A percentile compares a stretch with the other conserved stretches of the same genome.
Conservation (phyloP, 2,113 vertebrate genomes). For the Pteronura brasiliensis region DNA sequence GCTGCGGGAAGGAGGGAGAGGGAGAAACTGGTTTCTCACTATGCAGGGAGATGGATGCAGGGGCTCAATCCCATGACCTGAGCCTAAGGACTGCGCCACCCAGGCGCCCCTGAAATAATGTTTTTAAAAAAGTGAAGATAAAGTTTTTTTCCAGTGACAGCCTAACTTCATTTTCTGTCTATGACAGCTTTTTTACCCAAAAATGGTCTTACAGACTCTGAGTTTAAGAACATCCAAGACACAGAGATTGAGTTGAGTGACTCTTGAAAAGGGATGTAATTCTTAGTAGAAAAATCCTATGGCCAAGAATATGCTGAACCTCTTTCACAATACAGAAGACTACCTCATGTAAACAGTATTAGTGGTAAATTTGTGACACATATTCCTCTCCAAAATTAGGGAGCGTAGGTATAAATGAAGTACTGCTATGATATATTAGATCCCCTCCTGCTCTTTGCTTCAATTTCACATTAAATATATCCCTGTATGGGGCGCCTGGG, state of each 20-base stretch:
- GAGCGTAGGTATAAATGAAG: not conserved
- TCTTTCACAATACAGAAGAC: not conserved
- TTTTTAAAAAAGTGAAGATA: not conserved
- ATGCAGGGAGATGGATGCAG: too few relatives aligned
- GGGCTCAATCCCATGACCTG: too few relatives aligned
- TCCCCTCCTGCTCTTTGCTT: not conserved
- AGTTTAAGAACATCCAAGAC: not conserved
- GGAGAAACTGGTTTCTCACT: too few relatives aligned
- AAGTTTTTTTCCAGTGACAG: rapidly evolving
- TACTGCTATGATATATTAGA: not conserved
- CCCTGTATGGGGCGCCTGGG: too few relatives aligned
- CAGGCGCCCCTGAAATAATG: too few relatives aligned
- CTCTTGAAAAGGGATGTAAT: not conserved
- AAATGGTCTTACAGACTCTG: not conserved
- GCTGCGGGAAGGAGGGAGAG: too few relatives aligned
- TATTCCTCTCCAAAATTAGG: not conserved
- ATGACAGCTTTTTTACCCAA: not conserved
- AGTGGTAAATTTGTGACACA: not conserved
- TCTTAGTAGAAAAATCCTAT: not conserved
- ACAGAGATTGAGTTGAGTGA: not conserved
- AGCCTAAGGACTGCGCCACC: too few relatives aligned
- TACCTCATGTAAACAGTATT: not conserved
- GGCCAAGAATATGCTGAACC: not conserved
- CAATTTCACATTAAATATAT: not conserved
- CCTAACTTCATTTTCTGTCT: not conserved